Percentiles rank a stretch among this genome's conserved stretches.
Evolutionary conservation across 2,797 vertebrate genomes (phyloP).

Genomic region (Simalia tracyae): DNA sequence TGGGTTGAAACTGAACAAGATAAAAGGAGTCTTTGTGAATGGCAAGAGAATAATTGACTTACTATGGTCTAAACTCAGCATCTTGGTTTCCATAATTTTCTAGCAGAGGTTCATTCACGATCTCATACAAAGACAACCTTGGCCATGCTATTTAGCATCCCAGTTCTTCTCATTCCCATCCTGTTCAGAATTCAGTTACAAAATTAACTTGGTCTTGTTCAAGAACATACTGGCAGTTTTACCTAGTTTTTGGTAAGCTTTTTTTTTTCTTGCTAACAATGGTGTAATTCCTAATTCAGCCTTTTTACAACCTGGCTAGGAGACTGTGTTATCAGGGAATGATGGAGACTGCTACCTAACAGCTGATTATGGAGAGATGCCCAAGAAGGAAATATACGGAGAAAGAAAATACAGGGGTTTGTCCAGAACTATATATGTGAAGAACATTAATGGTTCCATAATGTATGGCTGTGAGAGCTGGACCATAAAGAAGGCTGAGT

Average conservation of each 20-base stretch:
- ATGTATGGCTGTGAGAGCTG: too few species aligned
- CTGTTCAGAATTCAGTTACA: neutral
- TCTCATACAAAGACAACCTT: neutral
- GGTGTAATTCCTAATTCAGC: too few species aligned
- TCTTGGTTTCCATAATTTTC: neutral
- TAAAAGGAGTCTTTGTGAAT: slow-evolving; percentile 4
- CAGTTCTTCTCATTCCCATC: accelerated
- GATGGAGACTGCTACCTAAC: too few species aligned
- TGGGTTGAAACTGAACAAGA: accelerated
- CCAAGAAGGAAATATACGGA: neutral
- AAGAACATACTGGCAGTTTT: neutral
- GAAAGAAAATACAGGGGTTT: neutral
- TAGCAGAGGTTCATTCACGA: accelerated
- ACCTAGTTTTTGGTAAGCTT: too few species aligned
- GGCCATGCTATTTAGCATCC: neutral
- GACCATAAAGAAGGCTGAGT: too few species aligned
- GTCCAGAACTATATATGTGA: neutral
- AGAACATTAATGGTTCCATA: neutral
- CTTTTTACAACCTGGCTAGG: too few species aligned
- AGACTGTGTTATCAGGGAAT: too few species aligned
- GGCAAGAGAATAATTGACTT: neutral
- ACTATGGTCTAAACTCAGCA: slow-evolving; percentile 19
- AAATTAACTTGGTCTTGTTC: neutral
- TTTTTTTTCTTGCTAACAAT: too few species aligned
- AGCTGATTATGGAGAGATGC: neutral